Evolutionary conservation across 2,797 vertebrate species (phyloP), one percentile per base, ranked within the genome.

Genomic region (Amphiprion clarkii): DNA sequence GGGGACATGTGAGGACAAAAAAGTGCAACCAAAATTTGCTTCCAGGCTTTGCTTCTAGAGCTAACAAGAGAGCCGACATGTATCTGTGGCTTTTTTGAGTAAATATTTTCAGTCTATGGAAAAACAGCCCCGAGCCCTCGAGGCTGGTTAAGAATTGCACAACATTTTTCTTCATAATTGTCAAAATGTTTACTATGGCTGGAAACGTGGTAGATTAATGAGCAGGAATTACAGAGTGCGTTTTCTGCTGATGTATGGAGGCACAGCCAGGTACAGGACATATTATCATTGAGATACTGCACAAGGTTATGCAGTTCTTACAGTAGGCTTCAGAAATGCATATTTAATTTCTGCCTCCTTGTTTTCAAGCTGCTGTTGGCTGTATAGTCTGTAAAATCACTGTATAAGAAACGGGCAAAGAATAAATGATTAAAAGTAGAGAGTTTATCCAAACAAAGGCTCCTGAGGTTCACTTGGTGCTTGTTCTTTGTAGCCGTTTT

Each of bases 51-150:
- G 3, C 8, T 55, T 55, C 46, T 49, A 14, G 25, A 29, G 68
- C 39, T 64, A 67, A 77, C 54, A 72, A 69, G 17, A 56, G 3
- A 33, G 4, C 33, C 25, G 51, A 61, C 64, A 60, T 80, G 65
- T 79, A 62, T 72, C 68, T 64, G 46, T 61, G 36, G 40, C 19
- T 49, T 61, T 31, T 69, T 67, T 57, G 51, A 67, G 36, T 48
- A 71, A 67, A 71, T 80, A 76, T 36, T 75, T 77, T 65, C 55
- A 56, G 49, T 83, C 27, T 57, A 21, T 53, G 46, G 31, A 76
- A 58, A 69, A 69, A 71, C 8, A 31, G 13, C 44, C 40, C 5
- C 39, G 33, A 75, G 51, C 36, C 19, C 52, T 19, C 48, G 44
- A 66, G 59, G 57, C 5, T 68, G 31, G 31, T 7, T 31, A 31